Percentiles rank a stretch among this genome's conserved stretches.
phyloP scores from a whole-genome alignment of 1,140 invertebrate genomes.

The Microplitis mediator region DNA sequence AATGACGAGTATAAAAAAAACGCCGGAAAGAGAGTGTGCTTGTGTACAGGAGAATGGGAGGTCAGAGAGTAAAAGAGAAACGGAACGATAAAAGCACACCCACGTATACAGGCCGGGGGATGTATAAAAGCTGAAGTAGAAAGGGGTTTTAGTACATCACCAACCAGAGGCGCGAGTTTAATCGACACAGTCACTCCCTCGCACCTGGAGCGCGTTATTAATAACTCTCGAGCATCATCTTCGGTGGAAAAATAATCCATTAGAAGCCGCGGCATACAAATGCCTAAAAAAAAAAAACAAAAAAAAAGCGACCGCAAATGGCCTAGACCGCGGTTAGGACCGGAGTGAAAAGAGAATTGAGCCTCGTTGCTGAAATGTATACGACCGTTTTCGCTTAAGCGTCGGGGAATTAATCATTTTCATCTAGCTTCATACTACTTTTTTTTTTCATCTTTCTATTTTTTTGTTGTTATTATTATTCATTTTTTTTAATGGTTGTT shows the following conservation, averaged over 20 bases:
- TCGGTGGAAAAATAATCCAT: constrained; percentile 25
- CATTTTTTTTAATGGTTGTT: background rate
- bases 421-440: background rate
- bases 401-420: constrained; percentile 4
- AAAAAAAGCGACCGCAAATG: background rate
- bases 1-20: background rate
- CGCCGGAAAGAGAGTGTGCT: background rate
- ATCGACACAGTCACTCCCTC: constrained; percentile 29
- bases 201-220: constrained; percentile 25
- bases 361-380: constrained; percentile 15
- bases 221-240: constrained; percentile 26
- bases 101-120: too few relatives aligned
- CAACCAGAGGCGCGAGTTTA: constrained; percentile 18
- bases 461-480: too few relatives aligned
- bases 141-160: constrained; percentile 2
- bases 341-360: constrained; percentile 13
- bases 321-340: background rate
- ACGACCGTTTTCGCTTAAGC: background rate
- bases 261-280: background rate
- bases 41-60: background rate
- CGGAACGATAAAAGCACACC: constrained; percentile 7
- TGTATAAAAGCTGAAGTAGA: background rate
- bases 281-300: background rate
- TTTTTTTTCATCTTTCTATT: background rate
- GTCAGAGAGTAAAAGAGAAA: background rate